Percentiles rank a stretch among this genome's conserved stretches.
Evolutionary conservation across 2,797 vertebrate species (phyloP).

Genomic region (Acanthurus lineatus): DNA sequence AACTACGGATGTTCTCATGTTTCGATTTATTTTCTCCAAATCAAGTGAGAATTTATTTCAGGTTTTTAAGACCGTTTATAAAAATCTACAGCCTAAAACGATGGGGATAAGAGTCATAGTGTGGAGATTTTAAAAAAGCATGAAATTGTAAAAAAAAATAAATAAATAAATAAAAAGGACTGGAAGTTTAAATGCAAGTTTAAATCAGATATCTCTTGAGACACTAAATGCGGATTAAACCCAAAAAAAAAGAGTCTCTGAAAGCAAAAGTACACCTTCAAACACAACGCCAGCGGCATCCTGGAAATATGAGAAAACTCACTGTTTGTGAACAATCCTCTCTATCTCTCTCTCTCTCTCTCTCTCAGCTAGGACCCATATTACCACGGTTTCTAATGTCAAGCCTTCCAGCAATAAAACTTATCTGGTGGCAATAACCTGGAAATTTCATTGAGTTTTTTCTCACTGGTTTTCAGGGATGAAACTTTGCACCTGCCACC

Average conservation of each 20-base stretch:
- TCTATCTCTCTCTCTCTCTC: not conserved
- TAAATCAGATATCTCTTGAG: conserved; percentile 30
- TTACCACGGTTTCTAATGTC: conserved; percentile 16
- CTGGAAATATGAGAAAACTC: conserved; percentile 32
- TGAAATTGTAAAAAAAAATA: conserved; percentile 13
- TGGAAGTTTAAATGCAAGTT: conserved; percentile 27
- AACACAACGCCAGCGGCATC: conserved; percentile 16
- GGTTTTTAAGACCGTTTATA: no score
- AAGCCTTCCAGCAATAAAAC: conserved; percentile 37
- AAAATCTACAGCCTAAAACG: conserved; percentile 41
- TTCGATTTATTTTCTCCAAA: conserved; percentile 40
- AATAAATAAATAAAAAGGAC: not conserved
- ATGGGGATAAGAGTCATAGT: conserved; percentile 18
- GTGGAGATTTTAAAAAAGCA: conserved; percentile 12
- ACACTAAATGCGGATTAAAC: conserved; percentile 35
- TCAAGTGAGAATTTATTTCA: conserved; percentile 11
- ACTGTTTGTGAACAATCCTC: conserved; percentile 26
- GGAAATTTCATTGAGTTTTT: conserved; percentile 37
- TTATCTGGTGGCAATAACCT: conserved; percentile 24
- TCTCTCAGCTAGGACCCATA: conserved; percentile 8
- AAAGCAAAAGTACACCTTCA: conserved; percentile 17
- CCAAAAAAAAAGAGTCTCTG: not conserved
- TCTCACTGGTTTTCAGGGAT: no score
- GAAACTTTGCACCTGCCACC: no score
- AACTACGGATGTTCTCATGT: conserved; percentile 30